phyloP scores from a whole-genome alignment of 1,140 invertebrate genomes.

The Macrotrachela quadricornifera region DNA sequence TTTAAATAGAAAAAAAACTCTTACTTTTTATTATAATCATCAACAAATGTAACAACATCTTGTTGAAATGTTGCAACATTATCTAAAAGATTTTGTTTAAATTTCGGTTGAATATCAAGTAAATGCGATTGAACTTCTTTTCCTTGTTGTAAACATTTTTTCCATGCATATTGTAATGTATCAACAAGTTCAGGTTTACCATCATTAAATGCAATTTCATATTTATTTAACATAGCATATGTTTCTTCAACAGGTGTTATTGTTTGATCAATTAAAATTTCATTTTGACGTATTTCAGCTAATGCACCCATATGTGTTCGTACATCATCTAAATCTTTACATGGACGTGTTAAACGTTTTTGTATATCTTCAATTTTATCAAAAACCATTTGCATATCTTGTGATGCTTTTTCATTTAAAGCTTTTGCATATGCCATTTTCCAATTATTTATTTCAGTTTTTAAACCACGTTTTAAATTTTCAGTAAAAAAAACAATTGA shows the following conservation, averaged over 20 bases:
- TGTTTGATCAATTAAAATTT: conserved; percentile 75
- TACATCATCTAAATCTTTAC: conserved; percentile 75
- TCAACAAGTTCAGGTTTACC: conserved; percentile 80
- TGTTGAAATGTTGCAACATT: conserved; percentile 23
- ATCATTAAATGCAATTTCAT: conserved; percentile 61
- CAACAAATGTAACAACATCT: conserved; percentile 19
- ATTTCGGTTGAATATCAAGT: conserved; percentile 25
- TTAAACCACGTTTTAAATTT: conserved; percentile 58
- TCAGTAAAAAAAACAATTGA: conserved; percentile 37
- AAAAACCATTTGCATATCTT: conserved; percentile 56
- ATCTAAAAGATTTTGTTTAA: conserved; percentile 24
- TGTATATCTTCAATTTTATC: conserved; percentile 27
- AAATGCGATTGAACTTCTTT: conserved; percentile 24
- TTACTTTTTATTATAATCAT: conserved; percentile 24
- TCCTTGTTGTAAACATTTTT: conserved; percentile 43
- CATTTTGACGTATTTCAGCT: conserved; percentile 71
- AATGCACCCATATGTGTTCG: conserved; percentile 72
- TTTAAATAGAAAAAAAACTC: conserved; percentile 1
- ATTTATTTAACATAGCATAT: conserved; percentile 65
- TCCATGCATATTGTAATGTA: conserved; percentile 66
- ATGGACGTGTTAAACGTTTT: conserved; percentile 39
- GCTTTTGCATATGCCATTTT: conserved; percentile 61
- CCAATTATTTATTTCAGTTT: conserved; percentile 62
- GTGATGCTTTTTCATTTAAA: conserved; percentile 70
- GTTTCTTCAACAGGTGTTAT: conserved; percentile 86